Conservation (phyloP, 2,888 invertebrate genomes). For the Cheilosia variabilis region DNA sequence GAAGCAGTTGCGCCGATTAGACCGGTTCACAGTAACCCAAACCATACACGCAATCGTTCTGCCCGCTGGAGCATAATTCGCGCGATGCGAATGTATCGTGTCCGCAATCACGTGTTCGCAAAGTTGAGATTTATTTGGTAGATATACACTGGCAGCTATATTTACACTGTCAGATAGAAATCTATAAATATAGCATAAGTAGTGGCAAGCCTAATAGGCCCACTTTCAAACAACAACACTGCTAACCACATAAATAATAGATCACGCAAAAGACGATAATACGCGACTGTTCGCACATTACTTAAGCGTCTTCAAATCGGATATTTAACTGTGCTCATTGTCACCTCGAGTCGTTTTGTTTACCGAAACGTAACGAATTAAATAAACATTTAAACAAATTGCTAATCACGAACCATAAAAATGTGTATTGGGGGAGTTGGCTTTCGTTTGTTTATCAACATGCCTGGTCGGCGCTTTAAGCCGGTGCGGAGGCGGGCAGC, state of each 20-base stretch:
- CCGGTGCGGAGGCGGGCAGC: neutral
- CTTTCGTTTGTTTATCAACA: slow-evolving; percentile 57
- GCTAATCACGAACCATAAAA: slow-evolving; percentile 42
- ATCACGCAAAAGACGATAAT: slow-evolving; percentile 33
- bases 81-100: neutral
- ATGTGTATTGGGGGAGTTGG: slow-evolving; percentile 10
- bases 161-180: neutral
- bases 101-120: slow-evolving; percentile 51
- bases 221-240: slow-evolving; percentile 5
- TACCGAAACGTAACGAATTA: slow-evolving; percentile 40
- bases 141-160: slow-evolving; percentile 19
- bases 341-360: slow-evolving; percentile 36
- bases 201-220: neutral
- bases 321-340: slow-evolving; percentile 24
- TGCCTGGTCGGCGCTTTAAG: slow-evolving; percentile 12
- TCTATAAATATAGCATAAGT: slow-evolving; percentile 5
- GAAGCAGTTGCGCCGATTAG: slow-evolving; percentile 32
- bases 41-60: slow-evolving; percentile 2
- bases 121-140: slow-evolving; percentile 17
- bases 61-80: slow-evolving; percentile 18
- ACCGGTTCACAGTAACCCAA: slow-evolving; percentile 11
- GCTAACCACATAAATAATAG: slow-evolving; percentile 22
- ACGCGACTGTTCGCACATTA: slow-evolving; percentile 47
- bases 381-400: slow-evolving; percentile 55
- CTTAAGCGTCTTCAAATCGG: slow-evolving; percentile 15